These are phyloP conservation scores for Dryococelus australis DNA, from an alignment of 2,888 invertebrate species.

Conservation along the genomic window DNA sequence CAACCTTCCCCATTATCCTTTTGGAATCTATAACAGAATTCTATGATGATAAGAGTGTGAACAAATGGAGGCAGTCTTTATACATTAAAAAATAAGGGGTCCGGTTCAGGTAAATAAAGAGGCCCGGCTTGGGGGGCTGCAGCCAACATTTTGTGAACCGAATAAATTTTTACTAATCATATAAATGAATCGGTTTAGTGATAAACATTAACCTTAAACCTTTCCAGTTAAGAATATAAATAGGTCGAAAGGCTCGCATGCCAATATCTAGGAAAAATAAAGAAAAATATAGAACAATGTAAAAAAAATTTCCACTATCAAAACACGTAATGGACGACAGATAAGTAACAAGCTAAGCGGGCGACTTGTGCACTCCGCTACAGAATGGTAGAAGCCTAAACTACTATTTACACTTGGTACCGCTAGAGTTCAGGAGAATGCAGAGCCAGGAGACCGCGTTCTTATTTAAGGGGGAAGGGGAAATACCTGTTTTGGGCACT, in stretches of 20 bases:
- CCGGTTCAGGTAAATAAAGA: not conserved
- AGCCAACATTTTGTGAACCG: constrained; percentile 20
- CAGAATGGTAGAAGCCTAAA: not conserved
- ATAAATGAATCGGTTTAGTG: constrained; percentile 30
- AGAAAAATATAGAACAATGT: constrained; percentile 33
- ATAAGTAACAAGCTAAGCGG: not conserved
- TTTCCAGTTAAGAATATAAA: constrained; percentile 31
- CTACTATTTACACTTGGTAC: too few relatives aligned
- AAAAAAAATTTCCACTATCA: not conserved
- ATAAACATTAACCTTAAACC: constrained; percentile 31
- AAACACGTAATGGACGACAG: too few relatives aligned
- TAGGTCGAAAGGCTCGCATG: constrained; percentile 35
- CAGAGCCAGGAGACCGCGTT: too few relatives aligned
- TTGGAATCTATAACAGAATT: constrained; percentile 36
- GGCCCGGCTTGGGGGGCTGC: not conserved
- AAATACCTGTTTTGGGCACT: too few relatives aligned
- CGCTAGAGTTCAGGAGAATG: too few relatives aligned
- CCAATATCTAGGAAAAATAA: constrained; percentile 35
- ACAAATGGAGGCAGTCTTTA: not conserved
- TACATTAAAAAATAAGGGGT: constrained; percentile 29
- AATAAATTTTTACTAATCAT: constrained; percentile 28
- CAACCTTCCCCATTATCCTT: constrained; percentile 33
- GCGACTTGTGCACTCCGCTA: not conserved
- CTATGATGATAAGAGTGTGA: not conserved
- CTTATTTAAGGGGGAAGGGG: too few relatives aligned